A percentile compares a stretch with the other conserved stretches of the same genome.
phyloP scores from a whole-genome alignment of 2,113 vertebrate species.

The Callorhinus ursinus region DNA sequence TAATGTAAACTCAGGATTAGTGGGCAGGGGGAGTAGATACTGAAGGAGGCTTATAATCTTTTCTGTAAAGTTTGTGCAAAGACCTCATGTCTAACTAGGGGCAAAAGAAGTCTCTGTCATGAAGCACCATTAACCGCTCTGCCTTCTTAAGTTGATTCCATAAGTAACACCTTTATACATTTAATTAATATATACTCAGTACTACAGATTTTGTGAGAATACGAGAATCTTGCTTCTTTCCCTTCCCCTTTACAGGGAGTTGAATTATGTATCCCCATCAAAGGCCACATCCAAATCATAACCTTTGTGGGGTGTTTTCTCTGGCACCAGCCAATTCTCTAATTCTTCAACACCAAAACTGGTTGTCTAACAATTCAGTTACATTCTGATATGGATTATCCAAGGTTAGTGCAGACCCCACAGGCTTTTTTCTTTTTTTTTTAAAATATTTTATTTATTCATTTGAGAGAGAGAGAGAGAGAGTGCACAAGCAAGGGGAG shows the following conservation, averaged over 20 bases:
- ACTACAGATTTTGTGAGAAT: constrained; percentile 6
- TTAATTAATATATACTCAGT: not conserved
- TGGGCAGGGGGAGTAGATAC: not conserved
- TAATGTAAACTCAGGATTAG: not conserved
- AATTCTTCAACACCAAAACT: not conserved
- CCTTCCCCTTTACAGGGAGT: not conserved
- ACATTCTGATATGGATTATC: not conserved
- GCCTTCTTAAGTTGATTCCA: not conserved
- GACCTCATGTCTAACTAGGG: not conserved
- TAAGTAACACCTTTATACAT: not conserved
- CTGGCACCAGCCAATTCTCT: not conserved
- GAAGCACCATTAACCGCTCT: not conserved
- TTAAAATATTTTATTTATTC: too few relatives aligned
- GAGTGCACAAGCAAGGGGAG: too few relatives aligned
- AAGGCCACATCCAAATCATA: not conserved
- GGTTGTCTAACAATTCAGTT: not conserved
- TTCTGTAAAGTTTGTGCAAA: not conserved
- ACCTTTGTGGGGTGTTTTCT: not conserved
- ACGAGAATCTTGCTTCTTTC: not conserved
- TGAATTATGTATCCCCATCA: not conserved
- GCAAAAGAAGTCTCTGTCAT: not conserved
- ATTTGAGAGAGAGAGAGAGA: too few relatives aligned
- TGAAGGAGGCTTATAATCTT: not conserved
- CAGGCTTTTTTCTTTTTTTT: not conserved
- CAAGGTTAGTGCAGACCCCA: not conserved